Conservation (phyloP, 2,797 vertebrate species). For the Hapalemur alaotrensis region DNA sequence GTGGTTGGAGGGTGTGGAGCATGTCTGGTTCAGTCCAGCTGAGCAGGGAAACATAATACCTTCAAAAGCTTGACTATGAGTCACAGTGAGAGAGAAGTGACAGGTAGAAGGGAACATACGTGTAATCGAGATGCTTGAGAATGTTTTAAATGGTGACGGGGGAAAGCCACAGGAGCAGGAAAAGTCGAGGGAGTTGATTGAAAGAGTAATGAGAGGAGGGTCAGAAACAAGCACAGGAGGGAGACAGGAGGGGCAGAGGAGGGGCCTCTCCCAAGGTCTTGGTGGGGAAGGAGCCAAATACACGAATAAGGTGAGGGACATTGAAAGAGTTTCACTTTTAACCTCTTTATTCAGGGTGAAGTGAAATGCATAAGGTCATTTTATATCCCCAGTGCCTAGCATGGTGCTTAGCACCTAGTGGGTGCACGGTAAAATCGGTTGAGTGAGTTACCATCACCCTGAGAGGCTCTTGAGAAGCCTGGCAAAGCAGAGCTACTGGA, state of each 20-base stretch:
- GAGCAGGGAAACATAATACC: not conserved
- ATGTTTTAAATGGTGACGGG: not conserved
- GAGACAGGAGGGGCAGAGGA: too few species aligned
- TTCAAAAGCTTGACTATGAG: not conserved
- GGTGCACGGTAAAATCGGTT: not conserved
- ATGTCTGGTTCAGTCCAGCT: not conserved
- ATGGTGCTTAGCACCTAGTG: not conserved
- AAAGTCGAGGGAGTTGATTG: not conserved
- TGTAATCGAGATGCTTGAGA: not conserved
- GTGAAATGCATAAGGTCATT: not conserved
- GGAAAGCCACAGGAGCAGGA: not conserved
- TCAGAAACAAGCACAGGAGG: not conserved
- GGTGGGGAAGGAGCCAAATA: not conserved
- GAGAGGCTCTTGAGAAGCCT: not conserved
- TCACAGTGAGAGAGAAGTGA: not conserved
- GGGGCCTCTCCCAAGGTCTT: not conserved
- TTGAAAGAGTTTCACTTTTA: not conserved
- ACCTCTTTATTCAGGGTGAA: not conserved
- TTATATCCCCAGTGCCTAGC: not conserved
- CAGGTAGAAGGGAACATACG: not conserved
- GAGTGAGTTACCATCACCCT: not conserved
- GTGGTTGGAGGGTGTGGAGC: not conserved
- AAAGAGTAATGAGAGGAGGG: not conserved
- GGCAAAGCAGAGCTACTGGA: accelerated
- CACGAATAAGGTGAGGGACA: not conserved